Evolutionary conservation across 2,888 invertebrate genomes (phyloP), one percentile per base, ranked within the genome.

Genomic region (Brenthis daphne): DNA sequence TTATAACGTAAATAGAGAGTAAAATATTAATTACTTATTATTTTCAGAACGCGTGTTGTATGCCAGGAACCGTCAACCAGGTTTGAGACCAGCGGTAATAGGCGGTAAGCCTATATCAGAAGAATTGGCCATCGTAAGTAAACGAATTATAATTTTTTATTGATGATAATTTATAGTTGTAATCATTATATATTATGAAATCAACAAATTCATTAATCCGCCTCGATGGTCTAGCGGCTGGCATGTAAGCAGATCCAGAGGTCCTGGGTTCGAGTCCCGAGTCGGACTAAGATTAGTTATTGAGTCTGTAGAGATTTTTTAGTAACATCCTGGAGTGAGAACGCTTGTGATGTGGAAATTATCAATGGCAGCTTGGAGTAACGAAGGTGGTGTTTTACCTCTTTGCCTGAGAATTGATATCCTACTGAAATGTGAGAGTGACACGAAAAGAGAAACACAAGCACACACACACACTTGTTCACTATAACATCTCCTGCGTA

Each of bases 41-140:
- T 64, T 64, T 92, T 60, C 92, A 95, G 95, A 95, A 78, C 90
- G 94, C 70, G 94, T 95, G 37, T 85, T 95, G 67, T 95, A 95
- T 76, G 94, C 95, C 29, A 86, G 95, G 64, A 94, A 90, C 77
- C 93, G 94, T 77, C 81, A 93, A 72, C 86, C 83, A 16, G 90
- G 92, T 0, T 79, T 86, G 1, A 92, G 89, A 75, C 91, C 94
- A 16, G 93, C 95, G 8, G 94, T 94, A 37, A 90, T 89, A 64
- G 95, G 94, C 55, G 96, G 96, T 3, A 92, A 85, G 57, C 94
- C 96, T 14, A 95, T 96, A 68, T 94, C 94, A 33, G 94, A 94
- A 67, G 94, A 94, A 70, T 84, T 94, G 72, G 96, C 96, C 60
- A 91, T 93, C 81, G 96, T 96, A 85, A 94, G 93, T 86, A 20